A percentile compares a stretch with the other conserved stretches of the same genome.
Evolutionary conservation across 2,113 vertebrate genomes (phyloP).

Genomic region (Periophthalmus modestus): DNA sequence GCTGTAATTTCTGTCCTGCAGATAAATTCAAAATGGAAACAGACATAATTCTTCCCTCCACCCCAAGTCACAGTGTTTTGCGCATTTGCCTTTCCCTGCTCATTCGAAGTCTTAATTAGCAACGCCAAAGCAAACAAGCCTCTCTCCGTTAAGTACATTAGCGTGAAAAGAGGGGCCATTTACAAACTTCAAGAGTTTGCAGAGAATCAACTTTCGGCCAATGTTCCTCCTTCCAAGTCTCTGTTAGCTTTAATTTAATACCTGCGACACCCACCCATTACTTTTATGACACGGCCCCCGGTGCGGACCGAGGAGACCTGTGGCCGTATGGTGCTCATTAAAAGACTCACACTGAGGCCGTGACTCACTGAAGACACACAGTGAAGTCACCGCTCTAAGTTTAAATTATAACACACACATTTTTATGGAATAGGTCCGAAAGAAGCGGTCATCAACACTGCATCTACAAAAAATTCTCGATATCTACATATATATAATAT

Average conservation of each 20-base stretch:
- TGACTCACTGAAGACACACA: conserved; percentile 51
- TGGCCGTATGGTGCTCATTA: conserved; percentile 64
- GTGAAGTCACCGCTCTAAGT: conserved; percentile 42
- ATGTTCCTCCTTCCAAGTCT: conserved; percentile 38
- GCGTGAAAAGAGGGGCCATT: conserved; percentile 44
- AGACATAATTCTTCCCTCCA: conserved; percentile 61
- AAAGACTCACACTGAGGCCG: conserved; percentile 56
- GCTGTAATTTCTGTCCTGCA: conserved; percentile 71
- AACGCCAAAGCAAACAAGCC: conserved; percentile 57
- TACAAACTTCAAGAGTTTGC: conserved; percentile 46
- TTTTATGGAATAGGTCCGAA: conserved; percentile 18
- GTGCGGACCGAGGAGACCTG: conserved; percentile 34
- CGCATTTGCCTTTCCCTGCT: conserved; percentile 10
- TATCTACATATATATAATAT: background rate
- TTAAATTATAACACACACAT: conserved; percentile 29
- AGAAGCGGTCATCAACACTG: background rate
- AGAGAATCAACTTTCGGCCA: conserved; percentile 42
- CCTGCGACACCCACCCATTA: conserved; percentile 64
- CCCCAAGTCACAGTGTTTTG: conserved; percentile 25
- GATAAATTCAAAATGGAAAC: conserved; percentile 73
- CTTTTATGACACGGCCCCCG: conserved; percentile 57
- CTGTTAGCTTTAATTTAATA: conserved; percentile 60
- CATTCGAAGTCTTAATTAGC: conserved; percentile 74
- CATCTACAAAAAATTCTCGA: background rate
- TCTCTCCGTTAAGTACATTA: conserved; percentile 48